Conservation (phyloP, 2,113 vertebrate genomes). For the Pygoscelis adeliae region DNA sequence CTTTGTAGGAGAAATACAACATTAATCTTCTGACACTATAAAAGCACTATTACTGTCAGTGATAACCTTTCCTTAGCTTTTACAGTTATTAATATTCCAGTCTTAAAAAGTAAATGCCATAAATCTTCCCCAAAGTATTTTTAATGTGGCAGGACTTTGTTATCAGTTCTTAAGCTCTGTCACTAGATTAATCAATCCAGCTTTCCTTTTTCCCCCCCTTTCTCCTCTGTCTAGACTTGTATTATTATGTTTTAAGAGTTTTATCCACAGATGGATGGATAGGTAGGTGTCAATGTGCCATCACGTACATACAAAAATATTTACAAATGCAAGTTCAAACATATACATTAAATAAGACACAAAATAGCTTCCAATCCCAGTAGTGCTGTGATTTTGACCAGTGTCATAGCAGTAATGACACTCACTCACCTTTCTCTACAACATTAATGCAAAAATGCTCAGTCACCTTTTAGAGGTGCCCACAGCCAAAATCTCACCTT, state of each 20-base stretch:
- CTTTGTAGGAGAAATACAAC: not conserved
- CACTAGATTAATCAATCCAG: not conserved
- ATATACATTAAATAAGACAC: not conserved
- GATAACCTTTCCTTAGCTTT: constrained; percentile 5
- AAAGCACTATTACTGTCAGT: not conserved
- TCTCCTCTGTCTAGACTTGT: not conserved
- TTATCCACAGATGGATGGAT: not conserved
- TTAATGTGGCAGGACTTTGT: not conserved
- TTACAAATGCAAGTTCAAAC: not conserved
- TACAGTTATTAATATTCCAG: not conserved
- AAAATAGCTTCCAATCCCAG: not conserved
- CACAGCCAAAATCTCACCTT: not conserved
- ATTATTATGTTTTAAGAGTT: not conserved
- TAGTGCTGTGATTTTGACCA: not conserved
- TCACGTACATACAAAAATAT: not conserved
- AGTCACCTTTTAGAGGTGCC: not conserved
- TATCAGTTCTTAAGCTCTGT: not conserved
- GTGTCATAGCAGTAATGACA: fast-evolving
- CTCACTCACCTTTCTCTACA: not conserved
- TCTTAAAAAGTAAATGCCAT: constrained; percentile 5
- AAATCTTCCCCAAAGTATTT: not conserved
- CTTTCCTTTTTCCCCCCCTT: not conserved
- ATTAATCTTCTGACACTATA: not conserved
- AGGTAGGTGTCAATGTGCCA: not conserved
- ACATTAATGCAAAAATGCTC: not conserved